Conservation (phyloP, 2,888 invertebrate genomes). For the Slavum lentiscoides region DNA sequence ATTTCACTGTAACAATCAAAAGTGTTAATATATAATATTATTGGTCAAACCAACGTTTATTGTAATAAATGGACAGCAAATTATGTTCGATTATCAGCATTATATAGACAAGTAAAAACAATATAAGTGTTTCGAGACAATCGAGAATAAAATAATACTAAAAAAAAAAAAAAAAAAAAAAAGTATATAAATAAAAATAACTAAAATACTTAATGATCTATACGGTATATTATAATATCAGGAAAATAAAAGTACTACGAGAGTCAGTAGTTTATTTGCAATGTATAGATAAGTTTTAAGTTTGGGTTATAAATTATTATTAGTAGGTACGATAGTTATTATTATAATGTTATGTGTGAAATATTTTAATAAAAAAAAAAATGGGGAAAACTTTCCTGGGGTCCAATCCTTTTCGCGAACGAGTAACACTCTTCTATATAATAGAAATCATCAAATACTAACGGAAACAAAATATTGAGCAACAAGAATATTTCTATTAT, state of each 20-base stretch:
- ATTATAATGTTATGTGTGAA: not conserved
- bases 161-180: constrained; percentile 6
- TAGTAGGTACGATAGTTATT: not conserved
- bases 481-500: constrained; percentile 38
- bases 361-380: constrained; percentile 25
- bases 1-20: constrained; percentile 22
- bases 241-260: constrained; percentile 18
- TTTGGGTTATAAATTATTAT: constrained; percentile 13
- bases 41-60: constrained; percentile 28
- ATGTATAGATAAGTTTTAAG: not conserved
- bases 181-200: constrained; percentile 41
- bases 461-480: constrained; percentile 45
- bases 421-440: constrained; percentile 1
- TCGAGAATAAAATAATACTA: constrained; percentile 34
- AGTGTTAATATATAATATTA: not conserved
- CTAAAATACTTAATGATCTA: constrained; percentile 34
- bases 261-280: constrained; percentile 7
- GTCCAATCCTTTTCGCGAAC: constrained; percentile 10
- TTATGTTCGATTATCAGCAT: constrained; percentile 21
- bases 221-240: constrained; percentile 36
- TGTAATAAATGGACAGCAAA: constrained; percentile 30
- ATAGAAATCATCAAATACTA: constrained; percentile 23
- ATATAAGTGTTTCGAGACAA: constrained; percentile 8
- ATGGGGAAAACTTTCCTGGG: constrained; percentile 10
- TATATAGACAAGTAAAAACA: constrained; percentile 31